A percentile compares a stretch with the other conserved stretches of the same genome.
These are phyloP conservation scores for Drosophila grimshawi DNA, from an alignment of 1,140 invertebrate genomes.

Conservation along the genomic window DNA sequence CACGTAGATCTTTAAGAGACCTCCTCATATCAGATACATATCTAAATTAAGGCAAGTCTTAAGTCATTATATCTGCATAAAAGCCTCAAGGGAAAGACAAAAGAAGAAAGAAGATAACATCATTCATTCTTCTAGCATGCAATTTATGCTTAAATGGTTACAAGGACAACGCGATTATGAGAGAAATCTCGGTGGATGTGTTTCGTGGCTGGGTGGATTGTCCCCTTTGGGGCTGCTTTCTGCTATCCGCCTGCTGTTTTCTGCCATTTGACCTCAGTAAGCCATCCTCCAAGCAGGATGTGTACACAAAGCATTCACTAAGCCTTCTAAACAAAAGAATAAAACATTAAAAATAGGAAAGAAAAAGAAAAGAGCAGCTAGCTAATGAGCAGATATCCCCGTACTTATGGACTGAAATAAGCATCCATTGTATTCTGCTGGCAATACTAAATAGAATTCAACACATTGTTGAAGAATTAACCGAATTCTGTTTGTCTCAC, in stretches of 20 bases:
- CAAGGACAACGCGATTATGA: constrained; percentile 72
- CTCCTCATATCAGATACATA: neutral
- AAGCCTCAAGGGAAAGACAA: neutral
- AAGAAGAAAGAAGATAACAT: constrained; percentile 11
- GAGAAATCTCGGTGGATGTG: constrained; percentile 52
- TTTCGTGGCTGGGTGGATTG: constrained; percentile 33
- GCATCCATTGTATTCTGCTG: constrained; percentile 54
- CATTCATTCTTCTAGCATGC: constrained; percentile 29
- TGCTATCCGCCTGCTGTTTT: constrained; percentile 22
- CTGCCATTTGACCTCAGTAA: constrained; percentile 70
- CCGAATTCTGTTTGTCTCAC: neutral
- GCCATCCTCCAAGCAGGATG: constrained; percentile 50
- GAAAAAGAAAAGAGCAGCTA: constrained; percentile 40
- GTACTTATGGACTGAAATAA: constrained; percentile 52
- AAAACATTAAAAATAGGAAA: constrained; percentile 30
- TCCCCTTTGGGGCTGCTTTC: no score
- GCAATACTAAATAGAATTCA: constrained; percentile 13
- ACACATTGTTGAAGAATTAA: constrained; percentile 1
- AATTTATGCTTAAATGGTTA: constrained; percentile 67
- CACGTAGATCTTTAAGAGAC: neutral
- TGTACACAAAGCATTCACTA: constrained; percentile 66
- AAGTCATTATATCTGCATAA: neutral
- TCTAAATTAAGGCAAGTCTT: neutral
- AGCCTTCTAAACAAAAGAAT: constrained; percentile 61
- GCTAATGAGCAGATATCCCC: constrained; percentile 66